phyloP scores from a whole-genome alignment of 2,888 invertebrate genomes.

The Synergus itoensis region DNA sequence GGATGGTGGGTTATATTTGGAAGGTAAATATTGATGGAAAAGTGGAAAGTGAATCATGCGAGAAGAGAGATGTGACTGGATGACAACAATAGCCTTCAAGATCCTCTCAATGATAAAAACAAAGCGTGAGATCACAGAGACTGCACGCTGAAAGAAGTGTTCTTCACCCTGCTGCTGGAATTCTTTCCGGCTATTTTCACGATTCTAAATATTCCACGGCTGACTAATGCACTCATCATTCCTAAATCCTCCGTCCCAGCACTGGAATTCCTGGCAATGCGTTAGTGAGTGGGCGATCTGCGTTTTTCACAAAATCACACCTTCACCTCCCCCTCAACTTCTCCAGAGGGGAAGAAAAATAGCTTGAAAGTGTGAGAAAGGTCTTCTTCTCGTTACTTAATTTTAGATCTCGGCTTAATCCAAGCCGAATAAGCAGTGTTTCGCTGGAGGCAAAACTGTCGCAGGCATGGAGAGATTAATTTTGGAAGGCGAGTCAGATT shows the following conservation, averaged over 20 bases:
- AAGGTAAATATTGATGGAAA: not conserved
- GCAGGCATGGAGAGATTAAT: conserved; percentile 32
- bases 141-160: not conserved
- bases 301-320: conserved; percentile 24
- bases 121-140: not conserved
- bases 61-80: not conserved
- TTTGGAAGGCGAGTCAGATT: conserved; percentile 31
- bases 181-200: conserved; percentile 52
- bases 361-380: conserved; percentile 16
- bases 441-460: conserved; percentile 59
- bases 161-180: conserved; percentile 42
- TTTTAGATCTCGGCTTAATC: conserved; percentile 57
- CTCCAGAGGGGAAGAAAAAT: conserved; percentile 36
- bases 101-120: not conserved
- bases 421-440: conserved; percentile 54
- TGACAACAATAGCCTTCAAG: not conserved
- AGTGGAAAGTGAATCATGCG: not conserved
- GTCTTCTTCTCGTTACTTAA: conserved; percentile 50
- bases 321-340: conserved; percentile 23
- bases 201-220: conserved; percentile 56
- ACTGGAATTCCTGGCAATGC: conserved; percentile 36
- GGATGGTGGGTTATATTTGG: not conserved
- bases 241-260: conserved; percentile 6
- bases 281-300: conserved; percentile 3
- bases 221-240: conserved; percentile 55